Conservation (phyloP, 2,888 invertebrate species). For the Amblyteles armatorius region DNA sequence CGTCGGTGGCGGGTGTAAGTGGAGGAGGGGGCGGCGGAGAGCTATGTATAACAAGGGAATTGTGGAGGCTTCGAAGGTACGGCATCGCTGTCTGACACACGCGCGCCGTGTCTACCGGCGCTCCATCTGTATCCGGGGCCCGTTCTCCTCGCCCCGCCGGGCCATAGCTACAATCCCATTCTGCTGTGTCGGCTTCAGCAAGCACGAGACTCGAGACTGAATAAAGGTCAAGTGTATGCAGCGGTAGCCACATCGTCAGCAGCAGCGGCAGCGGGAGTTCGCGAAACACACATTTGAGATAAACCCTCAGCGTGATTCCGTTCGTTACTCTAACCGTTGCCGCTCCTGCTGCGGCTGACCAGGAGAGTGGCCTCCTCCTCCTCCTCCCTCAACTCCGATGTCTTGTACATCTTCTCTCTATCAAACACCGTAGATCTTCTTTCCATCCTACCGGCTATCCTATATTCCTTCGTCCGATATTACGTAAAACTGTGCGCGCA, state of each 20-base stretch:
- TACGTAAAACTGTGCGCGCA: constrained; percentile 60
- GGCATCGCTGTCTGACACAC: constrained; percentile 55
- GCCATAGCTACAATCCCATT: constrained; percentile 21
- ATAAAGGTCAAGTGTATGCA: constrained; percentile 83
- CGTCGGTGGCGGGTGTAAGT: constrained; percentile 17
- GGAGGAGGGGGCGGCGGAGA: constrained; percentile 41
- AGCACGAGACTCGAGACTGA: constrained; percentile 47
- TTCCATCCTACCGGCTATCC: constrained; percentile 40
- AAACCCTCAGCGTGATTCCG: constrained; percentile 66
- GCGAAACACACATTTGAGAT: constrained; percentile 55
- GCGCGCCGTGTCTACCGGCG: constrained; percentile 31
- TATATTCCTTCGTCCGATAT: constrained; percentile 57
- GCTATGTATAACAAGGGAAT: constrained; percentile 4
- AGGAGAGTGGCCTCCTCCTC: constrained; percentile 50
- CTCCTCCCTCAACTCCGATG: constrained; percentile 29
- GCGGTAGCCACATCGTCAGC: constrained; percentile 46
- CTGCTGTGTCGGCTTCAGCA: constrained; percentile 3
- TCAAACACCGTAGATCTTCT: constrained; percentile 58
- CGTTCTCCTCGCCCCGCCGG: constrained; percentile 23
- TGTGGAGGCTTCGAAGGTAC: neutral
- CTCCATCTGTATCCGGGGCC: constrained; percentile 27
- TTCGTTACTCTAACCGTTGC: constrained; percentile 34
- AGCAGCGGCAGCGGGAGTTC: constrained; percentile 28
- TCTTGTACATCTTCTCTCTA: constrained; percentile 47
- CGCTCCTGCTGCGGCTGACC: constrained; percentile 44